A percentile compares a stretch with the other conserved stretches of the same genome.
Conservation (phyloP, 2,797 vertebrate species). For the Knipowitschia caucasica region DNA sequence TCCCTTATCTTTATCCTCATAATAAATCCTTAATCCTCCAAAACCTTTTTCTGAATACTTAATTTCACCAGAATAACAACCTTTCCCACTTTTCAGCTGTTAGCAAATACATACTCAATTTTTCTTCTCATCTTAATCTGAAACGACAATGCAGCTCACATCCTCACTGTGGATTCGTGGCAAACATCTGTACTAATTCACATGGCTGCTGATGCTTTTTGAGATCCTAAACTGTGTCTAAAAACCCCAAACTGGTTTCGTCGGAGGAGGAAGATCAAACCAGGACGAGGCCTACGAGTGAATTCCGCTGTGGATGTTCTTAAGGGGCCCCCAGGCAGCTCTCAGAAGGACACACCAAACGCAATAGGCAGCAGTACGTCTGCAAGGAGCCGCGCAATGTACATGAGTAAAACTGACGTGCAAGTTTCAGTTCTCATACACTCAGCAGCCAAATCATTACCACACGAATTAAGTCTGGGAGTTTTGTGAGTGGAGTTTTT, state of each 20-base stretch:
- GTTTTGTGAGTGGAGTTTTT: too few relatives aligned
- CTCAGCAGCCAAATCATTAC: not conserved
- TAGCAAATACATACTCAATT: too few relatives aligned
- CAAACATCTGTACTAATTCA: not conserved
- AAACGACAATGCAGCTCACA: too few relatives aligned
- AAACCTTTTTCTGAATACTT: too few relatives aligned
- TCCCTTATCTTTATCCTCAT: too few relatives aligned
- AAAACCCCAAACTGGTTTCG: conserved; percentile 30
- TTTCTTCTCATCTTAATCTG: too few relatives aligned
- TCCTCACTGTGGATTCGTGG: not conserved
- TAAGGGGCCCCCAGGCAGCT: conserved; percentile 8
- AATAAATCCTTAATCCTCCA: too few relatives aligned
- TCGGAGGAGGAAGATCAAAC: conserved; percentile 46
- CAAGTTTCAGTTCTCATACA: conserved; percentile 3
- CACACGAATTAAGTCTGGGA: not conserved
- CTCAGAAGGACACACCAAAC: conserved; percentile 9
- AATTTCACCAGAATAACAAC: too few relatives aligned
- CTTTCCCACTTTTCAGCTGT: too few relatives aligned
- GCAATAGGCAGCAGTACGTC: conserved; percentile 30
- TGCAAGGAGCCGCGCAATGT: conserved; percentile 13
- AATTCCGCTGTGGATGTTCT: conserved; percentile 10
- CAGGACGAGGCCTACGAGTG: conserved; percentile 25
- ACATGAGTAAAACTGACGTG: conserved; percentile 41
- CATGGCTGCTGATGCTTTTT: conserved; percentile 6
- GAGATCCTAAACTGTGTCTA: conserved; percentile 23